Percentiles rank a stretch among this genome's conserved stretches.
These are phyloP conservation scores for Nansenia antarctica DNA, from an alignment of 2,113 vertebrate species.

Conservation along the genomic window DNA sequence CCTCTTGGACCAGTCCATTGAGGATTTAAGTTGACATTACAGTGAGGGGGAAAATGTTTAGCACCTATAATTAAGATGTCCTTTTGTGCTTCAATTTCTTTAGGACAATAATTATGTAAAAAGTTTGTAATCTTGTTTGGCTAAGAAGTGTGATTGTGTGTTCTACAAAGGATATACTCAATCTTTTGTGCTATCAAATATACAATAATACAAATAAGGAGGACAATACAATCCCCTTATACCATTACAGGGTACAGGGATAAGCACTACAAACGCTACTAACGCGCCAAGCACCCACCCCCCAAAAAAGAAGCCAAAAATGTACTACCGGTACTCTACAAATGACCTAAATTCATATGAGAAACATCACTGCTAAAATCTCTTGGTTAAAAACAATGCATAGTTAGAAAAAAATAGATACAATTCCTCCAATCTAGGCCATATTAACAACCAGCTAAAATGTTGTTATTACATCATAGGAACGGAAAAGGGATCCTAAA, in stretches of 20 bases:
- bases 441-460: conserved; percentile 57
- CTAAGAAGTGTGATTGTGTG: conserved; percentile 62
- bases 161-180: conserved; percentile 62
- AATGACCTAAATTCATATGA: conserved; percentile 65
- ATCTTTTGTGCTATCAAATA: conserved; percentile 66
- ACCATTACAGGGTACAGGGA: conserved; percentile 61
- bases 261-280: conserved; percentile 61
- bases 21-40: conserved; percentile 65
- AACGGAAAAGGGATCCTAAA: conserved; percentile 37
- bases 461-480: conserved; percentile 24
- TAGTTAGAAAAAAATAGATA: conserved; percentile 74
- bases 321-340: conserved; percentile 60
- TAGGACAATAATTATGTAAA: conserved; percentile 52
- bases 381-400: conserved; percentile 76
- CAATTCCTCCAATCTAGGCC: conserved; percentile 53
- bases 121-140: conserved; percentile 77
- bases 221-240: conserved; percentile 52
- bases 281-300: conserved; percentile 60
- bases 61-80: conserved; percentile 68
- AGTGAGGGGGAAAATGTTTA: conserved; percentile 64
- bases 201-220: conserved; percentile 65
- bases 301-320: conserved; percentile 49
- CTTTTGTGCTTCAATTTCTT: conserved; percentile 73
- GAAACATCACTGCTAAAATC: conserved; percentile 69
- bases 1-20: conserved; percentile 52